Evolutionary conservation across 2,888 invertebrate species (phyloP).

Genomic region (Eremobia ochroleuca): DNA sequence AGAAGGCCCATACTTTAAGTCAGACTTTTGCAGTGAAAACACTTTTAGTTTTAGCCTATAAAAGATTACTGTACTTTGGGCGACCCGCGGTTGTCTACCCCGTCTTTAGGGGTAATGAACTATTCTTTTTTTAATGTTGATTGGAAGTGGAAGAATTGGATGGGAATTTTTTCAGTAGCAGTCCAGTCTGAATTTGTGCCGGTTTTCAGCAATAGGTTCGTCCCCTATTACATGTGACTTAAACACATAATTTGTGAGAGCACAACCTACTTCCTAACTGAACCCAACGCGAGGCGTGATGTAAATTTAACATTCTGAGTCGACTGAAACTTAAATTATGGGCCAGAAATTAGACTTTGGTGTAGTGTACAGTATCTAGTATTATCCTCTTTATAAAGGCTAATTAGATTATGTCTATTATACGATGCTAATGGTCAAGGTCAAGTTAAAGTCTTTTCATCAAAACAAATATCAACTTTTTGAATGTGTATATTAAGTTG

Average conservation of each 20-base stretch:
- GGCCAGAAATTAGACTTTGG: not conserved
- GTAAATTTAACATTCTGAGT: no score
- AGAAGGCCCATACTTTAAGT: slow-evolving; percentile 9
- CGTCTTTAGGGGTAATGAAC: not conserved
- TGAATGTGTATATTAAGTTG: not conserved
- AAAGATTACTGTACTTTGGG: not conserved
- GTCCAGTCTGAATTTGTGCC: not conserved
- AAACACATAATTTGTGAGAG: not conserved
- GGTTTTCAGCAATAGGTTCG: not conserved
- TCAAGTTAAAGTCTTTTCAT: not conserved
- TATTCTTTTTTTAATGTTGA: not conserved
- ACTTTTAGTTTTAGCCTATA: not conserved
- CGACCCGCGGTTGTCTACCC: not conserved
- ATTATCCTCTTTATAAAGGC: slow-evolving; percentile 5
- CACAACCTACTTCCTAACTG: not conserved
- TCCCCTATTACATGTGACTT: not conserved
- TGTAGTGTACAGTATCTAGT: slow-evolving; percentile 21
- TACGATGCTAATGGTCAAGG: not conserved
- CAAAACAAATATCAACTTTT: not conserved
- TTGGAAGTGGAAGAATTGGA: not conserved
- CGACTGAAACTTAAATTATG: slow-evolving; percentile 10
- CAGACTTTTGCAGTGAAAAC: not conserved
- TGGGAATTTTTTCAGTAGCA: not conserved
- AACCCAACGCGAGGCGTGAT: not conserved
- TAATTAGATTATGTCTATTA: not conserved